A percentile compares a stretch with the other conserved stretches of the same genome.
phyloP scores from a whole-genome alignment of 2,113 vertebrate genomes.

The Alethe castanea region DNA sequence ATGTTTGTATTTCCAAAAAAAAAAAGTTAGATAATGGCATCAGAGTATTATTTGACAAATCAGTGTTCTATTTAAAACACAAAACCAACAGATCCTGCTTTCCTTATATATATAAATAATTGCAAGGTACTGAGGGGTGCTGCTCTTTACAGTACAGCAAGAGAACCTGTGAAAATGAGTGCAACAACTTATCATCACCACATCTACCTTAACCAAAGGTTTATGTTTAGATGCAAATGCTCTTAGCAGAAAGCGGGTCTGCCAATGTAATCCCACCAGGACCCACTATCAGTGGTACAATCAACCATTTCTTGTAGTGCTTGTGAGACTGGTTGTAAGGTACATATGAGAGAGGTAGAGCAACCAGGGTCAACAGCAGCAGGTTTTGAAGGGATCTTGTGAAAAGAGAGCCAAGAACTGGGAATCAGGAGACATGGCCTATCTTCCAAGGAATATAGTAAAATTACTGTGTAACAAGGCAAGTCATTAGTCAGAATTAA shows the following conservation, averaged over 20 bases:
- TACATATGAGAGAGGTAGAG: neutral
- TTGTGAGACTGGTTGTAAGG: neutral
- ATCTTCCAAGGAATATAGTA: neutral
- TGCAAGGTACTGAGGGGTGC: neutral
- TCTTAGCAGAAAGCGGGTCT: neutral
- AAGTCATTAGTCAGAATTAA: neutral
- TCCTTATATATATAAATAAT: neutral
- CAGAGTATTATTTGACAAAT: neutral
- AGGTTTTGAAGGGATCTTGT: neutral
- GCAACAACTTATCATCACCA: neutral
- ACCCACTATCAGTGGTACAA: neutral
- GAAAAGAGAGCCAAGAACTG: neutral
- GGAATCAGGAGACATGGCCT: neutral
- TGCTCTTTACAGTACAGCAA: neutral
- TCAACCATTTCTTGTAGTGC: neutral
- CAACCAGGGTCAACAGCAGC: neutral
- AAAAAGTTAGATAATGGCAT: neutral
- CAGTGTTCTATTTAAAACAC: neutral
- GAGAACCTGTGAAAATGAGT: neutral
- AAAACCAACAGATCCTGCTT: neutral
- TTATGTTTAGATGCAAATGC: neutral
- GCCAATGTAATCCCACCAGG: neutral
- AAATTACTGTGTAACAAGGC: neutral
- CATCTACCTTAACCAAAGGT: neutral
- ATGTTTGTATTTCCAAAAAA: neutral